phyloP scores from a whole-genome alignment of 2,888 invertebrate genomes.

The Melinaea marsaeus region DNA sequence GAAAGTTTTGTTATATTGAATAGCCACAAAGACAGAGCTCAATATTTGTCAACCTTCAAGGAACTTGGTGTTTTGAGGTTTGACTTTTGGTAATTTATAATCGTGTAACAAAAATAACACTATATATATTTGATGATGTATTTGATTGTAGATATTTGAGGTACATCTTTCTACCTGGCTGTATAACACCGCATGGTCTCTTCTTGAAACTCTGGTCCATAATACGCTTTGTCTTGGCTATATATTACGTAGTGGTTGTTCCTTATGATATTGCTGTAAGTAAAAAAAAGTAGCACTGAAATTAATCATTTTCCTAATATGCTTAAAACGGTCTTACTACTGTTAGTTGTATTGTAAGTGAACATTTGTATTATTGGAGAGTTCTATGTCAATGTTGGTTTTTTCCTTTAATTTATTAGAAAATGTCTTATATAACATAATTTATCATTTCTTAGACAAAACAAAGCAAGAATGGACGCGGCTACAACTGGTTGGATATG shows the following conservation, averaged over 20 bases:
- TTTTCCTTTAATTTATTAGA: too few species aligned
- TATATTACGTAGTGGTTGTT: slow-evolving; percentile 55
- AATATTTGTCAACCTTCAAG: slow-evolving; percentile 52
- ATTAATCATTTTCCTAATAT: neutral
- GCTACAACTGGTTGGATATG: slow-evolving; percentile 47
- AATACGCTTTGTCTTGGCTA: slow-evolving; percentile 51
- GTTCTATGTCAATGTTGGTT: too few species aligned
- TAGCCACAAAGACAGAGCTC: slow-evolving; percentile 41
- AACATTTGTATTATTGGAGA: too few species aligned
- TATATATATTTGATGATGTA: neutral
- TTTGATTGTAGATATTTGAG: slow-evolving; percentile 49
- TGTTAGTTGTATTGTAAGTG: too few species aligned
- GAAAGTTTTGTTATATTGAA: slow-evolving; percentile 64
- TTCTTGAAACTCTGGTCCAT: slow-evolving; percentile 69
- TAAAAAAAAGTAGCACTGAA: neutral
- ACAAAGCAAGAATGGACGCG: slow-evolving; percentile 41
- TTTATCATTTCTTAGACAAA: slow-evolving; percentile 44
- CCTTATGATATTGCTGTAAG: slow-evolving; percentile 70
- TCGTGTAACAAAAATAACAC: too few species aligned
- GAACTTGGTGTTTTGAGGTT: slow-evolving; percentile 63
- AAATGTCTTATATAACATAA: neutral
- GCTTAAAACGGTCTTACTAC: too few species aligned
- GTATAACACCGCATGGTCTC: slow-evolving; percentile 68
- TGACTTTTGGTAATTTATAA: too few species aligned
- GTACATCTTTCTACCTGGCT: slow-evolving; percentile 61